Percentiles rank a stretch among this genome's conserved stretches.
Conservation (phyloP, 1,140 invertebrate genomes). For the Drosophila repletoides region DNA sequence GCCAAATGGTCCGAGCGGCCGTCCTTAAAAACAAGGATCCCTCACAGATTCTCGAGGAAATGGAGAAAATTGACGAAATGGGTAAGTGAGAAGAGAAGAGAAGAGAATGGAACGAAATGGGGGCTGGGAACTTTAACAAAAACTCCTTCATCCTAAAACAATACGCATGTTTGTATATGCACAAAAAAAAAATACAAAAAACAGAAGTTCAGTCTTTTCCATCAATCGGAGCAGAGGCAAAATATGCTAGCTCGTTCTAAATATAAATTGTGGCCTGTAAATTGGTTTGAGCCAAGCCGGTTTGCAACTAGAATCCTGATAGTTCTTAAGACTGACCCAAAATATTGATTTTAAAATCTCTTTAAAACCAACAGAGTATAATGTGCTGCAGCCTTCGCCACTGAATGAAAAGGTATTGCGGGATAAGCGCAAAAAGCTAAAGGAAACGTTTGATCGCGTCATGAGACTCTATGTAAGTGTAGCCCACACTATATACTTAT, state of each 20-base stretch:
- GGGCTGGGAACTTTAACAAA: no score
- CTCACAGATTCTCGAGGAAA: slow-evolving; percentile 94
- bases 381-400: slow-evolving; percentile 95
- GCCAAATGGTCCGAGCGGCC: slow-evolving; percentile 96
- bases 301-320: no score
- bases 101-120: no score
- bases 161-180: not conserved
- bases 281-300: no score
- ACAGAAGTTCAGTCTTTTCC: no score
- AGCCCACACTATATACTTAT: not conserved
- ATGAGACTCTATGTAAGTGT: slow-evolving; percentile 97
- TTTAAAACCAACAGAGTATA: slow-evolving; percentile 89
- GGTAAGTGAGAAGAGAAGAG: slow-evolving; percentile 89
- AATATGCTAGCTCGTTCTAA: no score
- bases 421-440: slow-evolving; percentile 97
- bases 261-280: no score
- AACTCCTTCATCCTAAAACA: no score
- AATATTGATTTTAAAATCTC: no score
- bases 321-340: no score
- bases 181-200: no score
- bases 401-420: slow-evolving; percentile 98
- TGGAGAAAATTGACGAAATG: slow-evolving; percentile 99
- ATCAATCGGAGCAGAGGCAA: no score
- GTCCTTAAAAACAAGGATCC: slow-evolving; percentile 99
- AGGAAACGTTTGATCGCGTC: slow-evolving; percentile 96